Conservation (phyloP, 2,113 vertebrate genomes). For the Piaya cayana region DNA sequence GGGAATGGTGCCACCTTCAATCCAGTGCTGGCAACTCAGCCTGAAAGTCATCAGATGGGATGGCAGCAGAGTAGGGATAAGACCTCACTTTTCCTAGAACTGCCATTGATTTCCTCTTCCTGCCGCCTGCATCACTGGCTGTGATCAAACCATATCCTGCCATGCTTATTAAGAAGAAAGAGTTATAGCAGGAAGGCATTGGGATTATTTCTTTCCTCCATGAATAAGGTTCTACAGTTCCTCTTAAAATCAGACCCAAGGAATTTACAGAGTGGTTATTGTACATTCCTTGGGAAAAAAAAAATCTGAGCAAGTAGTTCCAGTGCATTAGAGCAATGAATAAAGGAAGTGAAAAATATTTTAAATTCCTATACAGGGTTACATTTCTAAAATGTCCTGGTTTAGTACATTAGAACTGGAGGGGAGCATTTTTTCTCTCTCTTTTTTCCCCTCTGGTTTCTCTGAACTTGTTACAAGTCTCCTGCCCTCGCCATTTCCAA, state of each 20-base stretch:
- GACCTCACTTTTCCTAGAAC: background rate
- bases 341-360: constrained; percentile 66
- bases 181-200: constrained; percentile 13
- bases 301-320: constrained; percentile 28
- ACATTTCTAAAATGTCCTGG: constrained; percentile 63
- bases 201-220: constrained; percentile 36
- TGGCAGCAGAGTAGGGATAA: background rate
- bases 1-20: background rate
- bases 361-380: constrained; percentile 66
- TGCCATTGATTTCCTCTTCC: background rate
- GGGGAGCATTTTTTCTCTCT: background rate
- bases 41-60: background rate
- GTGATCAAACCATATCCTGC: background rate
- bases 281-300: constrained; percentile 32
- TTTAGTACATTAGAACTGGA: background rate
- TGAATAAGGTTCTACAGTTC: constrained; percentile 16
- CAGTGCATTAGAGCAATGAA: constrained; percentile 64
- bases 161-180: background rate
- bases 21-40: background rate
- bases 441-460: constrained; percentile 37
- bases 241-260: constrained; percentile 59
- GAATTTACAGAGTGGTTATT: constrained; percentile 65
- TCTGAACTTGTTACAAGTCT: constrained; percentile 67
- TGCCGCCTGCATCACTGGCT: background rate
- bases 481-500: constrained; percentile 71